Conservation (phyloP, 2,797 vertebrate species). For the Ptychobarbus kaznakovi region DNA sequence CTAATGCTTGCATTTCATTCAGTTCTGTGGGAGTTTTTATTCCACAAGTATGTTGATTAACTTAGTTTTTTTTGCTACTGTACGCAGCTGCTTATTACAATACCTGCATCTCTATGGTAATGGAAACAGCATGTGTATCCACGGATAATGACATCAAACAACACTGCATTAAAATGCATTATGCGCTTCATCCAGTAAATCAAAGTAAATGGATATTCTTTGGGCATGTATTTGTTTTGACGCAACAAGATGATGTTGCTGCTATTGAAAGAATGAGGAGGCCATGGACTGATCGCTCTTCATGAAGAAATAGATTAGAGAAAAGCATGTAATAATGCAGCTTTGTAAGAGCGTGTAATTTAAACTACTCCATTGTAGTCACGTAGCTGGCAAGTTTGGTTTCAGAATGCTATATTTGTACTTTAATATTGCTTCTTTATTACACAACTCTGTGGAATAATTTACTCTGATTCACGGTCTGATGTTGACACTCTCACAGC, state of each 20-base stretch:
- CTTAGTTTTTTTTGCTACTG: background rate
- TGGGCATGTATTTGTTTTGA: conserved; percentile 28
- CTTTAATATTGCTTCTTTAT: background rate
- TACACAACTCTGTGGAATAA: background rate
- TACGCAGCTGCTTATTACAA: background rate
- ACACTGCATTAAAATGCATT: conserved; percentile 35
- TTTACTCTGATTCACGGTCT: background rate
- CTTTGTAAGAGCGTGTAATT: conserved; percentile 26
- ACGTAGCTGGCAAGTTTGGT: conserved; percentile 18
- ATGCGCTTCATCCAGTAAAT: conserved; percentile 28
- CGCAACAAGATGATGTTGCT: conserved; percentile 28
- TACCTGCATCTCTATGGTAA: conserved; percentile 18
- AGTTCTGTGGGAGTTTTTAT: background rate
- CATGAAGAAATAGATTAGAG: conserved; percentile 48
- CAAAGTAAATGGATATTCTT: conserved; percentile 51
- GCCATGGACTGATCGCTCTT: conserved; percentile 43
- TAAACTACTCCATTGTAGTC: conserved; percentile 45
- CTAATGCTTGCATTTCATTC: background rate
- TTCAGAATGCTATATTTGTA: background rate
- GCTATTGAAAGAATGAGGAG: conserved; percentile 19
- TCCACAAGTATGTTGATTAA: background rate
- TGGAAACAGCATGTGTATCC: conserved; percentile 26
- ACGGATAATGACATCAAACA: conserved; percentile 35
- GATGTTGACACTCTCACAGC: background rate
- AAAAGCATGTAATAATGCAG: conserved; percentile 42